phyloP scores from a whole-genome alignment of 2,888 invertebrate genomes.

The Coenonympha arcania region DNA sequence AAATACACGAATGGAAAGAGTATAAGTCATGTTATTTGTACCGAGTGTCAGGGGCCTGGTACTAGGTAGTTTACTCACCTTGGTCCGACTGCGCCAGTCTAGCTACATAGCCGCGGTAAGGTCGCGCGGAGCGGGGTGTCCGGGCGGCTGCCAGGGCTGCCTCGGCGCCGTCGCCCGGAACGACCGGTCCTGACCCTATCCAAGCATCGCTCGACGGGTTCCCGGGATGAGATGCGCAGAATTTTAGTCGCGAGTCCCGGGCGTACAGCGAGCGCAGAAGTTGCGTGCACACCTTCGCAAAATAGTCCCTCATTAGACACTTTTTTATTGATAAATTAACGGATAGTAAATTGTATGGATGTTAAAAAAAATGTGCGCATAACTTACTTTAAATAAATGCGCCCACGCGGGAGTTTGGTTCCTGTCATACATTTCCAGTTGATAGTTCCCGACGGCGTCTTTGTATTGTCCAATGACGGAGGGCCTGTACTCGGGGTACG shows the following conservation, averaged over 20 bases:
- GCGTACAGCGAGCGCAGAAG: constrained; percentile 87
- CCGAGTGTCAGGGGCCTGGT: too few species aligned
- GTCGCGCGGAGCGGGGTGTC: constrained; percentile 22
- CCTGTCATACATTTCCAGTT: constrained; percentile 32
- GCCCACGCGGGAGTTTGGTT: constrained; percentile 81
- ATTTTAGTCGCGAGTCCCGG: constrained; percentile 84
- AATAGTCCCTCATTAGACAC: too few species aligned
- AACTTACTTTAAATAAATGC: constrained; percentile 80
- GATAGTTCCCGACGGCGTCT: constrained; percentile 38
- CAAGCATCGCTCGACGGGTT: constrained; percentile 34
- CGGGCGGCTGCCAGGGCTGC: constrained; percentile 35
- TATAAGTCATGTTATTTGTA: too few species aligned
- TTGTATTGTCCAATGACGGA: constrained; percentile 77
- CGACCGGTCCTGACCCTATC: constrained; percentile 47
- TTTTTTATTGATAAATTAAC: too few species aligned
- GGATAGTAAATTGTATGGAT: too few species aligned
- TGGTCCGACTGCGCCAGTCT: constrained; percentile 14
- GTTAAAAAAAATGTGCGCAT: neutral
- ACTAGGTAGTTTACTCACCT: too few species aligned
- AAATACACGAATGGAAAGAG: too few species aligned
- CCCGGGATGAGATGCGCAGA: constrained; percentile 55
- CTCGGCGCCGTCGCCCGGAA: constrained; percentile 33
- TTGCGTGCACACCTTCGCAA: constrained; percentile 77
- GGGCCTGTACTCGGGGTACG: constrained; percentile 85
- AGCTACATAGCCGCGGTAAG: constrained; percentile 18